These are phyloP conservation scores for Bubo scandiacus DNA, from an alignment of 2,113 vertebrate species.

Conservation along the genomic window DNA sequence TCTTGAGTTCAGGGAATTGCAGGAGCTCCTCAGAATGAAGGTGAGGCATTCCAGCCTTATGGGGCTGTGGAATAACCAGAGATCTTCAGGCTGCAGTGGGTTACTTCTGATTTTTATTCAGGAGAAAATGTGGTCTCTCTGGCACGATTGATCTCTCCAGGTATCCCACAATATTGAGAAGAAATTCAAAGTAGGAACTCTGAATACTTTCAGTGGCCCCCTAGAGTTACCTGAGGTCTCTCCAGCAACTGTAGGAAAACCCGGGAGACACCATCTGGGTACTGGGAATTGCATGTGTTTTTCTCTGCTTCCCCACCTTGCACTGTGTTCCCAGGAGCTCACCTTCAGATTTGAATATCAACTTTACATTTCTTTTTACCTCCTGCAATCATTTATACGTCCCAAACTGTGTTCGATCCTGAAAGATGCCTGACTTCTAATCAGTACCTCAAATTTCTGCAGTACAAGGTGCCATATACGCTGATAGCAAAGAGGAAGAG, in stretches of 20 bases:
- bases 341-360: background rate
- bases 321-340: background rate
- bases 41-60: background rate
- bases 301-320: background rate
- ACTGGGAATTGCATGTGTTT: background rate
- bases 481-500: background rate
- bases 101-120: background rate
- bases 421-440: background rate
- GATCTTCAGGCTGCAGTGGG: background rate
- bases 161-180: background rate
- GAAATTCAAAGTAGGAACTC: background rate
- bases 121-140: background rate
- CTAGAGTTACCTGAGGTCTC: background rate
- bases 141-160: background rate
- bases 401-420: background rate
- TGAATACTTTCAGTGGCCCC: background rate
- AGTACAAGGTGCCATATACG: background rate
- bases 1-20: background rate
- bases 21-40: background rate
- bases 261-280: rapidly evolving
- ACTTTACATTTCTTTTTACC: background rate
- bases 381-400: background rate
- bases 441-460: background rate
- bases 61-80: background rate
- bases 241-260: background rate